These are phyloP conservation scores for Lutjanus erythropterus DNA, from an alignment of 2,113 vertebrate species.

Conservation along the genomic window DNA sequence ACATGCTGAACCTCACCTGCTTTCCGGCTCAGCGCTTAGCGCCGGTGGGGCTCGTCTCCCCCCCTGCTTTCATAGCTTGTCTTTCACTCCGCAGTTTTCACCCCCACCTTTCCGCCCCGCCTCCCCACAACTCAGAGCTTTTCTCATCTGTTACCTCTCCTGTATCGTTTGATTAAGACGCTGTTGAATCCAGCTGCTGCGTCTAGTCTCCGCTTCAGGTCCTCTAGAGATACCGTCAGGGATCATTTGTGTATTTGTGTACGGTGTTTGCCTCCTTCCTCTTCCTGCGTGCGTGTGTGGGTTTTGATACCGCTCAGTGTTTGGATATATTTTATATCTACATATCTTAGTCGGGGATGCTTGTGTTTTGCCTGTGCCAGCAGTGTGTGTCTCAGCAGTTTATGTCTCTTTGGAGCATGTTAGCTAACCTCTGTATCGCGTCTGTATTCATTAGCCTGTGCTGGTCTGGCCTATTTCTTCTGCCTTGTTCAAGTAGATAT, in stretches of 20 bases:
- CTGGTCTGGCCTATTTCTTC: conserved; percentile 35
- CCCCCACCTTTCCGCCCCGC: conserved; percentile 2
- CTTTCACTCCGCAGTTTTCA: conserved; percentile 13
- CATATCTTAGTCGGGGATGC: conserved; percentile 16
- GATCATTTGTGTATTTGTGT: conserved; percentile 51
- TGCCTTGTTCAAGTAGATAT: conserved; percentile 37
- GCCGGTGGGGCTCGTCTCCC: conserved; percentile 38
- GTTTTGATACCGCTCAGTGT: conserved; percentile 32
- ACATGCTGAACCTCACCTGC: conserved; percentile 61
- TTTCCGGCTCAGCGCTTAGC: conserved; percentile 34
- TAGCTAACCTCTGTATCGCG: conserved; percentile 34
- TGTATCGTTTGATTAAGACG: conserved; percentile 68
- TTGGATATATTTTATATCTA: conserved; percentile 37
- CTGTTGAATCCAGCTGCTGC: conserved; percentile 56
- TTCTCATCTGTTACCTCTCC: conserved; percentile 44
- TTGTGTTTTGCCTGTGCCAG: conserved; percentile 27
- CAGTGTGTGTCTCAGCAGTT: conserved; percentile 31
- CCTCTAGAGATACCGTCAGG: conserved; percentile 49
- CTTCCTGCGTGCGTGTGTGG: conserved; percentile 12
- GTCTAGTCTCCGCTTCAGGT: conserved; percentile 52
- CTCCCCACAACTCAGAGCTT: conserved; percentile 31
- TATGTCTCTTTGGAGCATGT: conserved; percentile 27
- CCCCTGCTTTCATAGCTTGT: conserved; percentile 42
- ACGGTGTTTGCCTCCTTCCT: conserved; percentile 8
- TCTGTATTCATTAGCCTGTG: conserved; percentile 35